Evolutionary conservation across 2,797 vertebrate species (phyloP).

Genomic region (Aphelocoma californica): DNA sequence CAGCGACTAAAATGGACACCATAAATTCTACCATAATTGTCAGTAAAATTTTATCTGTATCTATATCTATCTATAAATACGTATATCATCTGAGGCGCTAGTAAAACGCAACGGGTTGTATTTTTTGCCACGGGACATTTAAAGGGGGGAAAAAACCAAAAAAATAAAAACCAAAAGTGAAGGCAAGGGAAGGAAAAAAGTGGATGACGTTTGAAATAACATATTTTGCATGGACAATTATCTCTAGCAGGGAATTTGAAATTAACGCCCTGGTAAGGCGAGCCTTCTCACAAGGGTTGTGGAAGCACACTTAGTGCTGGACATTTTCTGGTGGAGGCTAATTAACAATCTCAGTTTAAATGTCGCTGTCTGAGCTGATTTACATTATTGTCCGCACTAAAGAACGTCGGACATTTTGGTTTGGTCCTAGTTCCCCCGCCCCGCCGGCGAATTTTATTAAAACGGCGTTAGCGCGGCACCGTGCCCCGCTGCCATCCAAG

Average conservation of each 20-base stretch:
- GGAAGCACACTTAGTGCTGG: neutral
- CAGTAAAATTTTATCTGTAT: constrained; percentile 10
- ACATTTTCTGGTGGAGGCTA: neutral
- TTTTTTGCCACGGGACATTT: neutral
- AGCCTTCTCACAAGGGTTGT: neutral
- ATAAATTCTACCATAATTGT: constrained; percentile 19
- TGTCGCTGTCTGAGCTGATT: neutral
- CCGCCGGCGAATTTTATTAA: neutral
- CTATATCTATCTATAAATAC: neutral
- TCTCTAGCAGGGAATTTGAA: neutral
- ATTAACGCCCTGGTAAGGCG: neutral
- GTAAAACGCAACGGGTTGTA: neutral
- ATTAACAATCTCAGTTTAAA: neutral
- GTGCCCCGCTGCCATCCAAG: neutral
- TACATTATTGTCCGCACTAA: neutral
- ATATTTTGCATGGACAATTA: neutral
- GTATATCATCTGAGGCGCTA: neutral
- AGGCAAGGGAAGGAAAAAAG: neutral
- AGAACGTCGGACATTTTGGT: neutral
- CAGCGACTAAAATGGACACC: neutral
- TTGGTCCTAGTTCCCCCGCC: neutral
- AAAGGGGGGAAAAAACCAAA: neutral
- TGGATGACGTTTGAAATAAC: neutral
- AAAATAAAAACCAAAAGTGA: neutral
- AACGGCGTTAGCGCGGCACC: neutral